Base-by-base conservation (phyloP, 1,140 invertebrate species). In the Drosophila pandora region DNA sequence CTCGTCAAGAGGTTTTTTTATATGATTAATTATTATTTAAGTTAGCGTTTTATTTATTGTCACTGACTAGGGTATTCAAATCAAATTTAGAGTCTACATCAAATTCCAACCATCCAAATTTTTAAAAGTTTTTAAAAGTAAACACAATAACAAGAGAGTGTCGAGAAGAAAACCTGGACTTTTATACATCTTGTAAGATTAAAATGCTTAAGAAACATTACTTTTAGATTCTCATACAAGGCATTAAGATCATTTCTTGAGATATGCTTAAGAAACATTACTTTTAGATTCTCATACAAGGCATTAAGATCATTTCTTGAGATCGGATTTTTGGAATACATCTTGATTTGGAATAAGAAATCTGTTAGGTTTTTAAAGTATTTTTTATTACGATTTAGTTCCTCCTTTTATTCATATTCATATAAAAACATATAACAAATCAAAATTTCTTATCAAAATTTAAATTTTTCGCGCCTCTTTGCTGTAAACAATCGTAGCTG, bases 1-100 rank as follows among this genome's bases (percentile, higher is more conserved):
- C 17, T 17, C 17, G 17, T 17, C 17, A 17, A 17, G 17, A 17
- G 17, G 17, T 17, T 17, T 17, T 17, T 17, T 17, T 17, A 17
- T 17, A 17, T 17, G 17, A 17, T 63, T 58, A 58, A 41, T 69
- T 49, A 69, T 69, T 57, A 57, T 49, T 68, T 28, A 8, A 69
- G 21, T 32, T 69, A 21, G 34, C 25, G 6, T 5, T 50, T 52
- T 30, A 41, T 41, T 65, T 32, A 3, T 32, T 65, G 63, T 65
- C 58, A 49, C 2, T 25, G 2, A 13, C 7, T 3, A 13, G 8
- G 9, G 12, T 32, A 32, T 32, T 13, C 2, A 43, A 25, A 32
- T 8, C 9, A 50, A 41, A 43, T 23, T 62, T 28, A 0, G 30
- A 21, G 47, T 21, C 8, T 5, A 22, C 25, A 50, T 25, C 13